Conservation (phyloP, 2,888 invertebrate species). For the Acanthosepion esculentum region DNA sequence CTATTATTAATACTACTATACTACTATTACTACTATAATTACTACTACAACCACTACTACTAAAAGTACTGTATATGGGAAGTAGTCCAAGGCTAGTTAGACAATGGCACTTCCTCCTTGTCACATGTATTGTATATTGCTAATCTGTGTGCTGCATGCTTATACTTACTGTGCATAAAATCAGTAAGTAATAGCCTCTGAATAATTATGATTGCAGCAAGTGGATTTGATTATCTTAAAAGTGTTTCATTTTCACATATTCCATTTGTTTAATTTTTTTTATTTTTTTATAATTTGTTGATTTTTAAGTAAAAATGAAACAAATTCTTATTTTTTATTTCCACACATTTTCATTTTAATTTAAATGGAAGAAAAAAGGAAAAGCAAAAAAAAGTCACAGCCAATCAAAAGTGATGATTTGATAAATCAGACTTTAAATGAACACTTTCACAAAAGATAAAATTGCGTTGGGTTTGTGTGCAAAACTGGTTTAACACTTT, state of each 20-base stretch:
- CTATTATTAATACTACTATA: slow-evolving; percentile 8
- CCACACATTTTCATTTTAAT: not conserved
- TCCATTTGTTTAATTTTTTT: not conserved
- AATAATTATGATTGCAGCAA: slow-evolving; percentile 24
- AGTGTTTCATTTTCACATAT: not conserved
- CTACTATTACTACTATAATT: not conserved
- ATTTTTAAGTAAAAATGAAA: no score
- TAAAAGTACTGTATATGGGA: slow-evolving; percentile 42
- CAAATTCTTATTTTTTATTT: not conserved
- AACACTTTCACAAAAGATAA: no score
- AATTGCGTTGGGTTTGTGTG: no score
- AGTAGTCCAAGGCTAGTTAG: slow-evolving; percentile 46
- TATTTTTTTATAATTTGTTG: not conserved
- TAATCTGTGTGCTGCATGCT: slow-evolving; percentile 46
- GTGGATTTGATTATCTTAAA: not conserved
- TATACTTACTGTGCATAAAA: slow-evolving; percentile 10
- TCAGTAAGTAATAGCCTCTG: not conserved
- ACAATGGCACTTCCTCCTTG: slow-evolving; percentile 41
- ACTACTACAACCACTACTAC: not conserved
- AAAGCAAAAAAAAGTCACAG: not conserved
- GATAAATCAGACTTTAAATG: not conserved
- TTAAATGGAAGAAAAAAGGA: not conserved
- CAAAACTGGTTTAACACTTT: slow-evolving; percentile 24
- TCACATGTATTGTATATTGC: slow-evolving; percentile 48
- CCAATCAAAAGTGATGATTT: not conserved